Conservation (phyloP, 2,888 invertebrate genomes). For the Pollenia griseotomentosa region DNA sequence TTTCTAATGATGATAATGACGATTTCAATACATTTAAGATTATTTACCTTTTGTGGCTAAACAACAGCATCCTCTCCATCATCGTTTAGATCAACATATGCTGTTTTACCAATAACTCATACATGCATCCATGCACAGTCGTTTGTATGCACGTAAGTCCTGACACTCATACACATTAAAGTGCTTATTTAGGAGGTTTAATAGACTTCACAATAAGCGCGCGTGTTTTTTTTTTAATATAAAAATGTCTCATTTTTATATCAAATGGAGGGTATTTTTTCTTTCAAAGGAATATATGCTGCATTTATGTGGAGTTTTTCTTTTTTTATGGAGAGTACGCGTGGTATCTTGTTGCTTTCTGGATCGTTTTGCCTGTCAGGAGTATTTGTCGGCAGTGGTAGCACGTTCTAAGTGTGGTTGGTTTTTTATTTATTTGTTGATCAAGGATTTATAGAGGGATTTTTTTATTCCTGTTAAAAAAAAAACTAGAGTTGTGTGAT, state of each 20-base stretch:
- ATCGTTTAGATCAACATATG: conserved; percentile 58
- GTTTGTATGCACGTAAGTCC: neutral
- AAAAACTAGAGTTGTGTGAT: conserved; percentile 48
- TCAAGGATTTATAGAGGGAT: conserved; percentile 59
- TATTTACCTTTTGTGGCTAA: conserved; percentile 71
- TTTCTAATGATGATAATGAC: conserved; percentile 12
- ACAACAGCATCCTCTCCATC: conserved; percentile 60
- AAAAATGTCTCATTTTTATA: conserved; percentile 72
- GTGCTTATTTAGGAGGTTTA: conserved; percentile 43
- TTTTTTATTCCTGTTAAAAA: conserved; percentile 33
- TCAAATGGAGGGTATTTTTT: conserved; percentile 67
- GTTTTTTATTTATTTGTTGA: conserved; percentile 16
- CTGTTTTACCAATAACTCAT: conserved; percentile 33
- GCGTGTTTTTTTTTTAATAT: conserved; percentile 69
- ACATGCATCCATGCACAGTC: neutral
- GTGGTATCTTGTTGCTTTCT: conserved; percentile 69
- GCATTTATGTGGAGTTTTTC: neutral
- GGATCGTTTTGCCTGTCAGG: conserved; percentile 36
- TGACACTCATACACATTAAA: neutral
- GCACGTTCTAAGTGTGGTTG: conserved; percentile 66
- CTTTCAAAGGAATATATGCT: conserved; percentile 21
- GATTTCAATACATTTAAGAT: conserved; percentile 59
- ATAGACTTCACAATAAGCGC: conserved; percentile 11
- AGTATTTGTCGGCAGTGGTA: conserved; percentile 12
- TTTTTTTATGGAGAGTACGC: conserved; percentile 50